Conservation (phyloP, 2,113 vertebrate species). For the Paraplagusia blochii region DNA sequence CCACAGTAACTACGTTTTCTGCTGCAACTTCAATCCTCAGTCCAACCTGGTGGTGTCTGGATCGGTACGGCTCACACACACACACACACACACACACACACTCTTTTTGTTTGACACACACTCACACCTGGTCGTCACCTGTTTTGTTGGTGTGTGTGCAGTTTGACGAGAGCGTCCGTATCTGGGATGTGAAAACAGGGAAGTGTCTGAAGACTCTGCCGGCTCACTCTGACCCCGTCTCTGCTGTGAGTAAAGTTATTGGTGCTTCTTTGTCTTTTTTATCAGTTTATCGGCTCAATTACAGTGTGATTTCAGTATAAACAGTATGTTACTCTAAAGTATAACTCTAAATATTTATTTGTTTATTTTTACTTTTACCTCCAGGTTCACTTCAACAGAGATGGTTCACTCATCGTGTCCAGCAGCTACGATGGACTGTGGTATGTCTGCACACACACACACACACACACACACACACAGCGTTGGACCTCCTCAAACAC, state of each 20-base stretch:
- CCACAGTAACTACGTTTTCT: conserved; percentile 99
- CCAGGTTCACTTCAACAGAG: conserved; percentile 97
- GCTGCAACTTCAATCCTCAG: conserved; percentile 99
- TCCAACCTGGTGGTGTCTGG: conserved; percentile 98
- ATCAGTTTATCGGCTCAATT: too few relatives aligned
- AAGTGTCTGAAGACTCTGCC: conserved; percentile 98
- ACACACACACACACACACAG: too few relatives aligned
- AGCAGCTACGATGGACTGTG: conserved; percentile 98
- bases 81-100: not conserved
- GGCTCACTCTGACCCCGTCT: conserved; percentile 95
- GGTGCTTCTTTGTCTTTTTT: too few relatives aligned
- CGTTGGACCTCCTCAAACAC: not conserved
- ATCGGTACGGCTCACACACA: conserved; percentile 75
- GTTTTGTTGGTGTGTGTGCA: conserved; percentile 48
- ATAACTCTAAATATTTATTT: too few relatives aligned
- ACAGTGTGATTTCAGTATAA: too few relatives aligned
- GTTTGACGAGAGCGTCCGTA: conserved; percentile 97
- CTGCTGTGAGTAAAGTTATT: conserved; percentile 95
- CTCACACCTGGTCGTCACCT: not conserved
- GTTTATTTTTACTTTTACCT: too few relatives aligned
- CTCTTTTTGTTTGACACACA: not conserved
- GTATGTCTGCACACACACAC: conserved; percentile 57
- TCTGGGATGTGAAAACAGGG: conserved; percentile 98
- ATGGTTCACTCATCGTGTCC: conserved; percentile 96
- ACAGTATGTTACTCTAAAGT: too few relatives aligned